These are phyloP conservation scores for Ophioninae sp. DNA, from an alignment of 2,888 invertebrate species.

Conservation along the genomic window DNA sequence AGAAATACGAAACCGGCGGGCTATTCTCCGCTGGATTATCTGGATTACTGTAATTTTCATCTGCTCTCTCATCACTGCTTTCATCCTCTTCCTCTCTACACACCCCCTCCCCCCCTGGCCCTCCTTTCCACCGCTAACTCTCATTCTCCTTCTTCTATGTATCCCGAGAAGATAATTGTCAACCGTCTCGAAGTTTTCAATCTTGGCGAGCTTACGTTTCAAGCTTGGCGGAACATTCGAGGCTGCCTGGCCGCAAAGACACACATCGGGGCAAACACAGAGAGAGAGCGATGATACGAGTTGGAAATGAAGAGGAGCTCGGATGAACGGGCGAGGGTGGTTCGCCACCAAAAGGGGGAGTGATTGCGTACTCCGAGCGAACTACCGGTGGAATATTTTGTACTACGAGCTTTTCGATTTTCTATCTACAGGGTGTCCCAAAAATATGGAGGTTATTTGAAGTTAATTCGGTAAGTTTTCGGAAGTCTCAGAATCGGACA, in stretches of 20 bases:
- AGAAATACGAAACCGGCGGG: not conserved
- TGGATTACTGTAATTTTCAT: conserved; percentile 1
- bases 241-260: conserved; percentile 11
- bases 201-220: conserved; percentile 3
- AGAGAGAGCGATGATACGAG: not conserved
- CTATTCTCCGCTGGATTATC: not conserved
- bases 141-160: not conserved
- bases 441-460: not conserved
- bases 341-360: conserved; percentile 38
- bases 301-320: conserved; percentile 14
- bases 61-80: not conserved
- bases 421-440: not conserved
- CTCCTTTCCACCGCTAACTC: not conserved
- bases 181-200: conserved; percentile 25
- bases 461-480: too few relatives aligned
- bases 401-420: not conserved
- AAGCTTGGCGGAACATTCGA: conserved; percentile 6
- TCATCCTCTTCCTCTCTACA: not conserved
- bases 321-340: conserved; percentile 3
- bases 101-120: not conserved
- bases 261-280: conserved; percentile 28
- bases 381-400: conserved; percentile 37
- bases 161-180: conserved; percentile 20
- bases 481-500: not conserved
- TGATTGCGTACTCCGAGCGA: conserved; percentile 44